Evolutionary conservation across 2,113 vertebrate genomes (phyloP), one percentile per base, ranked within the genome.

Genomic region (Amia ocellicauda): DNA sequence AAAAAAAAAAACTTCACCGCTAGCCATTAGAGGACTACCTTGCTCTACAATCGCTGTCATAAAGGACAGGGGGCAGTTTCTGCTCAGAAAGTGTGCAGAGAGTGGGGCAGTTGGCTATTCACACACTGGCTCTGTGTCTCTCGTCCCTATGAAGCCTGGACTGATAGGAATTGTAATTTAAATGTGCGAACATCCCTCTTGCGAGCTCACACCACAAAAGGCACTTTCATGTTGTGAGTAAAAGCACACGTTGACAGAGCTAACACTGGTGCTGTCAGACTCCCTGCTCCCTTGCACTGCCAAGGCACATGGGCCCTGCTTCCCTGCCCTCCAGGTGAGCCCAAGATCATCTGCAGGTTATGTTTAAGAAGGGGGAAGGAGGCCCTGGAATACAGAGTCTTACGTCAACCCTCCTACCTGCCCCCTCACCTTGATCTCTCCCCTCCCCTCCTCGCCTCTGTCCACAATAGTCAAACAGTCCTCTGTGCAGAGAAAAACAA

Each of bases 351-450:
- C 53, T 2, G n/a, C 70, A 57, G 90, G 88, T 89, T 88, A 87
- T 93, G 91, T 91, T 92, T 91, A 89, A 82, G 74, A 80, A 88
- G 85, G 78, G 88, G 81, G 88, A n/a, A 88, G 85, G 88, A 86
- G 77, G 71, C 64, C 64, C 65, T 71, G 47, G 24, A 3, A 31
- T 69, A 65, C 72, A 75, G 74, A 71, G 77, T 79, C 13, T 47
- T 3, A 47, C 13, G 14, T n/a, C 78, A 76, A 77, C 13, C 74
- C 54, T 73, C 69, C 67, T 69, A 73, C 58, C 74, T 70, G 70
- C 73, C 66, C 67, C 58, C 51, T 43, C 67, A 61, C 41, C 43
- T 28, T 17, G 60, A 54, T n/a, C 40, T 43, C 40, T 58, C 41
- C 22, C 1, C 2, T 11, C 1, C 31, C 31, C 31, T n/a, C 31